Conservation (phyloP, 2,113 vertebrate genomes). For the Hydrolagus affinis region DNA sequence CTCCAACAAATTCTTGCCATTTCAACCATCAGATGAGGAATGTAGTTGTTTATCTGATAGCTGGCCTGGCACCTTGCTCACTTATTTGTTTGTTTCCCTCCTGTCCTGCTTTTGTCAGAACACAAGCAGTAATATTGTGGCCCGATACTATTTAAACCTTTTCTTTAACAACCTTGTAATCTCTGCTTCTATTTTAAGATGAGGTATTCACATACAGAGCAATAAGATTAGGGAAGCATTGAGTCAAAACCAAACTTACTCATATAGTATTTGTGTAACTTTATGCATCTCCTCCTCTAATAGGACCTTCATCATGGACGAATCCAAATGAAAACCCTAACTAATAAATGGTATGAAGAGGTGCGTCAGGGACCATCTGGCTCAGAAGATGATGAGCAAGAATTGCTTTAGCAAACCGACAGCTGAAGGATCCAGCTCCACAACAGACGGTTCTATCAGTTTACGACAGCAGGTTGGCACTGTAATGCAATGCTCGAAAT, state of each 20-base stretch:
- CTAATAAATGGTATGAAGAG: constrained; percentile 97
- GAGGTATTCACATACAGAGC: not conserved
- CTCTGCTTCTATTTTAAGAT: no score
- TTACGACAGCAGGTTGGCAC: not conserved
- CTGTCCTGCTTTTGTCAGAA: no score
- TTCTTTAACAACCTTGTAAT: no score
- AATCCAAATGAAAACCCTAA: constrained; percentile 96
- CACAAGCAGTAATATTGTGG: no score
- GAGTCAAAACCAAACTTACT: not conserved
- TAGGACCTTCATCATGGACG: constrained; percentile 87
- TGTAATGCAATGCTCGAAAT: no score
- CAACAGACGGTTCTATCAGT: not conserved
- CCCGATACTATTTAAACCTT: no score
- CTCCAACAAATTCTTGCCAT: no score
- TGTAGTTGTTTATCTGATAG: no score
- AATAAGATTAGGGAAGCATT: not conserved
- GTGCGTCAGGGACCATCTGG: constrained; percentile 93
- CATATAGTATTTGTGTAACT: not conserved
- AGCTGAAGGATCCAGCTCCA: not conserved
- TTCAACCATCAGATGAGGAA: no score
- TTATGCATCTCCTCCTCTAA: constrained; percentile 32
- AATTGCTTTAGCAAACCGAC: constrained; percentile 63
- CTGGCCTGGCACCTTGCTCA: no score
- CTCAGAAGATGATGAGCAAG: constrained; percentile 88
- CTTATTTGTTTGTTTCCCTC: no score